Conservation (phyloP, 2,888 invertebrate species). For the Agonopterix subpropinquella region DNA sequence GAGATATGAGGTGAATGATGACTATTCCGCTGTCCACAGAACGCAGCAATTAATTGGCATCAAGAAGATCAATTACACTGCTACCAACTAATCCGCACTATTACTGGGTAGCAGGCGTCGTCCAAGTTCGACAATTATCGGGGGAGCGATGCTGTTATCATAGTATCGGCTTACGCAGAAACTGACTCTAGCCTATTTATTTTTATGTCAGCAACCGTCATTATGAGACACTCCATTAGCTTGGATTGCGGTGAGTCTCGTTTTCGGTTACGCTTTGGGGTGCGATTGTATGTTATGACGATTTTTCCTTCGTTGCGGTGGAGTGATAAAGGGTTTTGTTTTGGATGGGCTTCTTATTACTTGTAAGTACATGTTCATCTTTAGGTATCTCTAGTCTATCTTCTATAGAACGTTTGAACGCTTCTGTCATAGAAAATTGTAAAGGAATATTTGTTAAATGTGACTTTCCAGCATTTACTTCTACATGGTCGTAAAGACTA, state of each 20-base stretch:
- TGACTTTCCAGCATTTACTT: no score
- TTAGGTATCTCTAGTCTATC: neutral
- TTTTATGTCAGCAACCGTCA: constrained; percentile 76
- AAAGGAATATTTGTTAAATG: no score
- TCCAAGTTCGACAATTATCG: constrained; percentile 73
- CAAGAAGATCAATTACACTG: constrained; percentile 50
- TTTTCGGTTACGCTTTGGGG: constrained; percentile 72
- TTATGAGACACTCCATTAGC: constrained; percentile 76
- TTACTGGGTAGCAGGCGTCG: constrained; percentile 22
- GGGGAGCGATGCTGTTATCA: constrained; percentile 73
- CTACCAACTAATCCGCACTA: constrained; percentile 53
- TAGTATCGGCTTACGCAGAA: constrained; percentile 76
- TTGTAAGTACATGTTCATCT: neutral
- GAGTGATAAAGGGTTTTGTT: constrained; percentile 38
- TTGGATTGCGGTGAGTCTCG: constrained; percentile 71
- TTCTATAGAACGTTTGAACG: no score
- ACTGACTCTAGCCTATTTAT: constrained; percentile 75
- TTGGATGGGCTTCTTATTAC: neutral
- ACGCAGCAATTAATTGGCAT: constrained; percentile 19
- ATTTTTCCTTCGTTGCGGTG: constrained; percentile 31
- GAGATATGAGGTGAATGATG: no score
- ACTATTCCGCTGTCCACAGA: neutral
- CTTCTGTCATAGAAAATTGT: no score
- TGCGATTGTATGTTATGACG: constrained; percentile 54
- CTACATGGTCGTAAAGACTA: no score